Conservation (phyloP, 2,888 invertebrate genomes). For the Tinea pellionella region DNA sequence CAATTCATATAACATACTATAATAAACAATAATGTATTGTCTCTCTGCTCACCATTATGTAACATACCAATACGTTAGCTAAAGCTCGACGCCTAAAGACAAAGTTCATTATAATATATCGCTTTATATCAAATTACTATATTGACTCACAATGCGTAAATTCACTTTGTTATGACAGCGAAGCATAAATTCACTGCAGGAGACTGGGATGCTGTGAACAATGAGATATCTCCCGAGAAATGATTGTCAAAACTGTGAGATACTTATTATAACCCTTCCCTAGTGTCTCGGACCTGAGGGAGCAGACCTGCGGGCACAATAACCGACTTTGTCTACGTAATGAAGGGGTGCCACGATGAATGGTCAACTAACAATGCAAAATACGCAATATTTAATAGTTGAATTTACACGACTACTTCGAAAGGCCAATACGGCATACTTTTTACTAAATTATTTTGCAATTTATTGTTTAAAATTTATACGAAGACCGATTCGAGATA, state of each 20-base stretch:
- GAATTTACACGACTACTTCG: background rate
- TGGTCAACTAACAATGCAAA: slow-evolving; percentile 33
- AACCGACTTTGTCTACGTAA: slow-evolving; percentile 35
- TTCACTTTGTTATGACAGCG: slow-evolving; percentile 67
- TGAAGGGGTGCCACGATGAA: slow-evolving; percentile 42
- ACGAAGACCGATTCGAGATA: background rate
- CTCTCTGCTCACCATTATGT: background rate
- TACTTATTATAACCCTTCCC: slow-evolving; percentile 44
- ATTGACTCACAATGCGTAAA: slow-evolving; percentile 68
- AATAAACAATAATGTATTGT: slow-evolving; percentile 1
- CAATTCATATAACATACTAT: background rate
- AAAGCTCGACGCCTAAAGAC: slow-evolving; percentile 60
- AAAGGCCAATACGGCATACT: background rate
- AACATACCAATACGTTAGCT: slow-evolving; percentile 53
- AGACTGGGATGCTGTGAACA: slow-evolving; percentile 65
- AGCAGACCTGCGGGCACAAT: slow-evolving; percentile 47
- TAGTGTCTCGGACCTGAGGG: slow-evolving; percentile 47
- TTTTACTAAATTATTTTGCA: background rate
- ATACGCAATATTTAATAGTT: background rate
- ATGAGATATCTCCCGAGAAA: slow-evolving; percentile 44
- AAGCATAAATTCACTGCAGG: slow-evolving; percentile 61
- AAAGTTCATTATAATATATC: slow-evolving; percentile 38
- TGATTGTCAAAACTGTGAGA: slow-evolving; percentile 53
- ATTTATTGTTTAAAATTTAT: background rate
- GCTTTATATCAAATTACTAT: slow-evolving; percentile 50